Evolutionary conservation across 2,888 invertebrate species (phyloP).

Genomic region (Priocnemis perturbator): DNA sequence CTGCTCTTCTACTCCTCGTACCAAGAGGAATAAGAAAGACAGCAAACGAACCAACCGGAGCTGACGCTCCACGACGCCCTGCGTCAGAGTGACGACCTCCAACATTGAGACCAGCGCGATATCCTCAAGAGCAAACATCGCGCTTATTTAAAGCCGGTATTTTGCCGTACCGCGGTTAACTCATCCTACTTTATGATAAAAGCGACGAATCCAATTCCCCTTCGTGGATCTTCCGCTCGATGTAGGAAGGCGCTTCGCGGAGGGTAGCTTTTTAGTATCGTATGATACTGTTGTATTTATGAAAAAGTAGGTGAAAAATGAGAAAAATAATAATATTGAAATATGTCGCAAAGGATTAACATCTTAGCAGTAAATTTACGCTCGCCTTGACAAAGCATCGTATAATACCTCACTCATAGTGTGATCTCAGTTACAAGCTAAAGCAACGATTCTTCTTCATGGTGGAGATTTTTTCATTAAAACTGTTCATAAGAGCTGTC

Average conservation of each 20-base stretch:
- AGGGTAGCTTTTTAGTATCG: no score
- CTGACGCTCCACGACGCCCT: neutral
- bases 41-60: conserved; percentile 7
- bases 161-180: conserved; percentile 56
- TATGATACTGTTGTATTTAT: no score
- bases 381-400: no score
- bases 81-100: conserved; percentile 33
- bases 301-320: no score
- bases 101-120: conserved; percentile 41
- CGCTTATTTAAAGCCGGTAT: conserved; percentile 65
- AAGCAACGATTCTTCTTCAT: no score
- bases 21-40: neutral
- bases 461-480: no score
- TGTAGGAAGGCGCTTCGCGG: neutral
- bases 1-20: neutral
- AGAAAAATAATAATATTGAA: no score
- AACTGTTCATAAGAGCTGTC: no score
- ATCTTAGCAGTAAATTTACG: no score
- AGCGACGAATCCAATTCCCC: conserved; percentile 49
- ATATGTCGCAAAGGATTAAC: no score
- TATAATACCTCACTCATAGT: no score
- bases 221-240: conserved; percentile 19
- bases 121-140: conserved; percentile 64
- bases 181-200: conserved; percentile 63
- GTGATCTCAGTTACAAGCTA: no score